phyloP scores from a whole-genome alignment of 2,888 invertebrate genomes.

The Zhuqinia jingwanae region DNA sequence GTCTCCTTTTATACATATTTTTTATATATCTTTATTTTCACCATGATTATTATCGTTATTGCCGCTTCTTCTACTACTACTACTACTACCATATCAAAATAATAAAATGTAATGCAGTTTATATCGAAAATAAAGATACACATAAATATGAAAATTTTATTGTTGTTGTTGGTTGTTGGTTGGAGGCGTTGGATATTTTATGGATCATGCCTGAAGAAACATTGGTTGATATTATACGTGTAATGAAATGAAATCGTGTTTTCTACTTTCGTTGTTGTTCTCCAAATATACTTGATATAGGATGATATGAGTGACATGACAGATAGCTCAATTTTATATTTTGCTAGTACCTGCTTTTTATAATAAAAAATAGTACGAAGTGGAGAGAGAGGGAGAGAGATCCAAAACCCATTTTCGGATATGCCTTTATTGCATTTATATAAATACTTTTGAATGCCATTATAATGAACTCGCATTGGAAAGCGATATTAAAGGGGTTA shows the following conservation, averaged over 20 bases:
- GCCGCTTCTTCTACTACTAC: no score
- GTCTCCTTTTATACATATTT: no score
- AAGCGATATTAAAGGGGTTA: no score
- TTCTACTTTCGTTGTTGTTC: slow-evolving; percentile 23
- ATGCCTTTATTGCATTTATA: no score
- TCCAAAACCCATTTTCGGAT: no score
- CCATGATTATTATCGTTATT: no score
- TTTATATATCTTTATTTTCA: no score
- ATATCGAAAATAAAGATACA: slow-evolving; percentile 2
- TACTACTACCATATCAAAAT: no score
- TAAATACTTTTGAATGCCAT: no score
- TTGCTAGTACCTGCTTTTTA: background rate
- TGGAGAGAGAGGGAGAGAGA: background rate
- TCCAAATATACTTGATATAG: no score
- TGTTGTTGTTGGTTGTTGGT: slow-evolving; percentile 38
- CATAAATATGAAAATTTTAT: slow-evolving; percentile 53
- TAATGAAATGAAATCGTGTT: slow-evolving; percentile 54
- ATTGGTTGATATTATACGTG: background rate
- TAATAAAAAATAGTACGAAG: background rate
- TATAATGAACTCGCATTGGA: no score
- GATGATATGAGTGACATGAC: slow-evolving; percentile 54
- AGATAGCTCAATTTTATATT: slow-evolving; percentile 1
- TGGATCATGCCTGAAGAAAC: slow-evolving; percentile 63
- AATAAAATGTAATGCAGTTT: no score
- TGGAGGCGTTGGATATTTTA: slow-evolving; percentile 65